These are phyloP conservation scores for Paracentrotus lividus DNA, from an alignment of 53 echinoderm and acorn worm genomes.

Conservation along the genomic window DNA sequence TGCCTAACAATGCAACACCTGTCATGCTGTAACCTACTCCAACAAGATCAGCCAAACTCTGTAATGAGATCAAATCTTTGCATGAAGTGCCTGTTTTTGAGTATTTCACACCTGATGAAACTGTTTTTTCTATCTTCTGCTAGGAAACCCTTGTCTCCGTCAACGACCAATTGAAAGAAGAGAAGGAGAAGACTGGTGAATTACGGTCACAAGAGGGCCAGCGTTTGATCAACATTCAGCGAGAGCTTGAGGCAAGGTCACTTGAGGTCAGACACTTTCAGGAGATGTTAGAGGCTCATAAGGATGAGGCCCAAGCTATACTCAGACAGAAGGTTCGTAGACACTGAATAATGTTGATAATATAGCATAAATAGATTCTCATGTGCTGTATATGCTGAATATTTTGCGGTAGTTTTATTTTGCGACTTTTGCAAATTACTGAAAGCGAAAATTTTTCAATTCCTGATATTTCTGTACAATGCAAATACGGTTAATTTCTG, in stretches of 20 bases:
- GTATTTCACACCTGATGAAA: neutral
- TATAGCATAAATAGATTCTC: too few species aligned
- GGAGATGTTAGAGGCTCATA: slow-evolving; percentile 43
- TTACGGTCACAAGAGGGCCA: slow-evolving; percentile 69
- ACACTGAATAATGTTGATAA: too few species aligned
- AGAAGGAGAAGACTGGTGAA: slow-evolving; percentile 73
- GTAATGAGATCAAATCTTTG: too few species aligned
- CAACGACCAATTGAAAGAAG: slow-evolving; percentile 59
- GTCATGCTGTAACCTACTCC: too few species aligned
- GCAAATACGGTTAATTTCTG: too few species aligned
- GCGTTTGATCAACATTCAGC: slow-evolving; percentile 58
- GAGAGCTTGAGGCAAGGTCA: slow-evolving; percentile 62
- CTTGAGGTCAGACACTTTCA: slow-evolving; percentile 66
- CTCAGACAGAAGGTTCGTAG: slow-evolving; percentile 35
- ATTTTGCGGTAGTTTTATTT: too few species aligned
- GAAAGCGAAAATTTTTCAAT: too few species aligned
- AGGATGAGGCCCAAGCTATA: neutral
- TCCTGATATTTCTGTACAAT: too few species aligned
- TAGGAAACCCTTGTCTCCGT: slow-evolving; percentile 56
- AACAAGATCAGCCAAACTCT: too few species aligned
- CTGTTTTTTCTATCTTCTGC: neutral
- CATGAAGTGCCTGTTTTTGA: neutral
- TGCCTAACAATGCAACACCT: too few species aligned
- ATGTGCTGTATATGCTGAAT: too few species aligned
- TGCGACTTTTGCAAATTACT: too few species aligned